Percentiles rank a stretch among this genome's conserved stretches.
phyloP scores from a whole-genome alignment of 2,113 vertebrate species.

The Nothocercus nigrocapillus region DNA sequence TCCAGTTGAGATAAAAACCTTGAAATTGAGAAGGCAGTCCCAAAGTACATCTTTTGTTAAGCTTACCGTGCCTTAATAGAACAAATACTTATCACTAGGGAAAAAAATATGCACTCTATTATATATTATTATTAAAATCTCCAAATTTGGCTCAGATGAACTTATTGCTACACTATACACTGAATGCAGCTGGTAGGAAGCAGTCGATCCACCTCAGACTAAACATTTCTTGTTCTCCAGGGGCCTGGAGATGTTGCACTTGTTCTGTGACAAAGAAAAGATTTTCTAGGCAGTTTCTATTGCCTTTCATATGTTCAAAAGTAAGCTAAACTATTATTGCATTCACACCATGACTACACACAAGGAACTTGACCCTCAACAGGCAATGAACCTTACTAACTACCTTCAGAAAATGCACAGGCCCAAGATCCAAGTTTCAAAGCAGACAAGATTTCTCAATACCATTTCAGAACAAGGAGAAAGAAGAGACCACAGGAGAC shows the following conservation, averaged over 20 bases:
- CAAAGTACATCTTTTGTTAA: background rate
- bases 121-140: background rate
- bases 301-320: background rate
- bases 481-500: background rate
- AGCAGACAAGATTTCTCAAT: background rate
- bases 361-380: background rate
- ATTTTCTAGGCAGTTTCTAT: background rate
- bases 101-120: background rate
- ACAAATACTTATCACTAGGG: background rate
- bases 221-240: background rate
- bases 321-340: background rate
- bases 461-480: background rate
- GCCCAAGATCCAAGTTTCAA: fast-evolving
- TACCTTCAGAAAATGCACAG: background rate
- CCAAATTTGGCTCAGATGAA: background rate
- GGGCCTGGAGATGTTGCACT: background rate
- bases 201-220: background rate
- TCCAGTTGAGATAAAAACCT: background rate
- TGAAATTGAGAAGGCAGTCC: background rate
- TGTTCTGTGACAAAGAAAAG: background rate
- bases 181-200: background rate
- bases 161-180: fast-evolving
- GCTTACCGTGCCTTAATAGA: background rate
- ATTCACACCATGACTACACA: background rate
- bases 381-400: background rate